Evolutionary conservation across 2,113 vertebrate genomes (phyloP).

Genomic region (Cromileptes altivelis): DNA sequence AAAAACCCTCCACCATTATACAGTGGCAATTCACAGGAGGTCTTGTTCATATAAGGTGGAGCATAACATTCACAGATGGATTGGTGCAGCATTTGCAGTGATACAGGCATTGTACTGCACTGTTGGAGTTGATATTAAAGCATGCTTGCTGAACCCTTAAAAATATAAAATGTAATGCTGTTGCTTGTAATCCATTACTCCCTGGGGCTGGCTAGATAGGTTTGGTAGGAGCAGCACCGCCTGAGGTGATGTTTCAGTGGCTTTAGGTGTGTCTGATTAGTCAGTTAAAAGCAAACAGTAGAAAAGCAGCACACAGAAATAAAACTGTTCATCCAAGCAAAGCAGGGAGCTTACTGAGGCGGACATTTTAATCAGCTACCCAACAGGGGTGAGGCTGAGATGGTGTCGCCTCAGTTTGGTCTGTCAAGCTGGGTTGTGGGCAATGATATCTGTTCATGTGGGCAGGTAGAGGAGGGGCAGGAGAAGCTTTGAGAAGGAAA

Average conservation of each 20-base stretch:
- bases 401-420: constrained; percentile 61
- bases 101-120: neutral
- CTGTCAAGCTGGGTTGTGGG: constrained; percentile 55
- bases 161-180: neutral
- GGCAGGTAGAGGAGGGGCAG: constrained; percentile 49
- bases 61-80: constrained; percentile 14
- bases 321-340: constrained; percentile 68
- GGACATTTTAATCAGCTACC: constrained; percentile 77
- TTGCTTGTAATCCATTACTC: constrained; percentile 31
- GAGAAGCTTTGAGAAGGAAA: constrained; percentile 38
- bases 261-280: constrained; percentile 58
- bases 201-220: constrained; percentile 18
- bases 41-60: constrained; percentile 19
- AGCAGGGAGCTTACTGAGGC: constrained; percentile 66
- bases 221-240: neutral
- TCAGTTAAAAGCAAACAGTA: constrained; percentile 56
- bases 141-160: constrained; percentile 2
- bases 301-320: constrained; percentile 57
- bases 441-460: constrained; percentile 33
- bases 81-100: constrained; percentile 5
- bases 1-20: neutral
- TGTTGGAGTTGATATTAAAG: constrained; percentile 16
- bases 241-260: constrained; percentile 32
- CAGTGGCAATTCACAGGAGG: neutral
- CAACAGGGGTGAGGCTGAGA: constrained; percentile 68